Percentiles rank a stretch among this genome's conserved stretches.
phyloP scores from a whole-genome alignment of 1,140 invertebrate species.

The Babylonia areolata region DNA sequence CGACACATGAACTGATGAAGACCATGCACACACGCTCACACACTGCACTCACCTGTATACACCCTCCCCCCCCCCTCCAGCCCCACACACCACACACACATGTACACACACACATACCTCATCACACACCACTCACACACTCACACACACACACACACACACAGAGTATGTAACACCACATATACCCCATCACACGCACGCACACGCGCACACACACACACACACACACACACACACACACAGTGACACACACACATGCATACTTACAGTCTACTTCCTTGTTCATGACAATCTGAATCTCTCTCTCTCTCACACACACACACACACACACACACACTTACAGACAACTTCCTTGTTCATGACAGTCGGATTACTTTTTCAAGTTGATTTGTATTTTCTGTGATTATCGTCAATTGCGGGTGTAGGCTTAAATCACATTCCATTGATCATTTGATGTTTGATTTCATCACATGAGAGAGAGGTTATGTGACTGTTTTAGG shows the following conservation, averaged over 20 bases:
- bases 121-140: background rate
- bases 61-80: background rate
- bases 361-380: no score
- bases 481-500: no score
- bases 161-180: background rate
- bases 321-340: slow-evolving; percentile 2
- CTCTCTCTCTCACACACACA: background rate
- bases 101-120: background rate
- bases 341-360: no score
- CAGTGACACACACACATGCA: background rate
- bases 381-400: no score
- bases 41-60: background rate
- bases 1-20: no score
- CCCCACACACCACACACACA: background rate
- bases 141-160: background rate
- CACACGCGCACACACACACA: background rate
- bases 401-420: no score
- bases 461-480: no score
- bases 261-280: no score
- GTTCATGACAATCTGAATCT: no score
- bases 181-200: background rate
- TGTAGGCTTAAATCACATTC: no score
- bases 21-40: no score
- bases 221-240: background rate
- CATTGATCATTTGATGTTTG: no score